phyloP scores from a whole-genome alignment of 1,140 invertebrate genomes.

The Euura lappo region DNA sequence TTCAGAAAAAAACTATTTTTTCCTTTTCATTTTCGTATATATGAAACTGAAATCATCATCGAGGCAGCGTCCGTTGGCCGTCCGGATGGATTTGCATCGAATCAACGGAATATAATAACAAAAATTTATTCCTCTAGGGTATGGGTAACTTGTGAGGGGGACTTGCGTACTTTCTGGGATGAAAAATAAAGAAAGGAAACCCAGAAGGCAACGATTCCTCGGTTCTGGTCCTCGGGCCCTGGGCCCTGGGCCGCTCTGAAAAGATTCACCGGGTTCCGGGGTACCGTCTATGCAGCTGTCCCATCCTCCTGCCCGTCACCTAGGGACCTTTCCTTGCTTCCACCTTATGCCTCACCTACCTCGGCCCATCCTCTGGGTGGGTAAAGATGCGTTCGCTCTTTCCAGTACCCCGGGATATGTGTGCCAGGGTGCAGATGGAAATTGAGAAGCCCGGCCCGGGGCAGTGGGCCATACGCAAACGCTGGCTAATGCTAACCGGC shows the following conservation, averaged over 20 bases:
- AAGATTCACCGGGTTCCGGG: constrained; percentile 1
- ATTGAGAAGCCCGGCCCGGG: not conserved
- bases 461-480: not conserved
- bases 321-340: not conserved
- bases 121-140: not conserved
- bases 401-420: not conserved
- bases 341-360: constrained; percentile 5
- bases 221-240: not conserved
- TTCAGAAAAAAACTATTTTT: not conserved
- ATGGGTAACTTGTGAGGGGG: not conserved
- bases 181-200: constrained; percentile 4
- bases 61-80: not conserved
- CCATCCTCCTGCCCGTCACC: not conserved
- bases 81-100: not conserved
- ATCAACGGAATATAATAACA: not conserved
- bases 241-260: not conserved
- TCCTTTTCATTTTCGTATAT: not conserved
- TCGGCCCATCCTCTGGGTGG: not conserved
- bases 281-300: not conserved
- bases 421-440: not conserved
- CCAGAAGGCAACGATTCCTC: not conserved
- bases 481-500: not conserved
- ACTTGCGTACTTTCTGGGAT: not conserved
- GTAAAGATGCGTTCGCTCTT: constrained; percentile 4
- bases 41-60: not conserved